Evolutionary conservation across 92 coral and sea anemone species (phyloP), one percentile per base, ranked within the genome.

Genomic region (Paragorgia papillata): DNA sequence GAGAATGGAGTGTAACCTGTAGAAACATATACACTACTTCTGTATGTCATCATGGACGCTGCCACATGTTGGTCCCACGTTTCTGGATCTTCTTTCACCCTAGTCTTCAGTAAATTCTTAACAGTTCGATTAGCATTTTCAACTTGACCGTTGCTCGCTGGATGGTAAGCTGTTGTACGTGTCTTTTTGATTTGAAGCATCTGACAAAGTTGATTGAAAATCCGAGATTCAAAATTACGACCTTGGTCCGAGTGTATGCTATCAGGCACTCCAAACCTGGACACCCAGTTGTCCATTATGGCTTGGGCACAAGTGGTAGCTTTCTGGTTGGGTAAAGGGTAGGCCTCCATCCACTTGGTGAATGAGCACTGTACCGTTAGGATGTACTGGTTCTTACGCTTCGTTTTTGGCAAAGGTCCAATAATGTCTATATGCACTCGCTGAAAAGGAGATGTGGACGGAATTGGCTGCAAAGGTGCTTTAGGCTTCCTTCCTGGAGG

Each of bases 261-360:
- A 25, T 84, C 69, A 15, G 83, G 85, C 1, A 60, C 79, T 2
- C 91, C 83, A 69, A 35, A 88, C 24, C 80, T 43, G 39, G 18
- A 35, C 3, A 83, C 62, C 90, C 87, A 87, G 58, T 87, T 30
- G 33, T 83, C 73, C 25, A 83, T 83, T 6, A 87, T 26, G 3
- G 73, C 79, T n/a, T 66, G 31, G 6, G 86, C 90, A 48, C 83
- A 75, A 2, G 82, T 86, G 2, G 80, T 57, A 19, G 90, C 90
- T 14, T 79, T 49, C 44, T 82, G 77, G 55, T 86, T 83, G 0
- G 87, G 77, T 7, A 86, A n/a, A 13, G 84, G 71, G n/a, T 35
- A 77, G 14, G 90, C 90, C 67, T 86, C 90, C n/a, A 56, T 49
- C 90, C 87, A 83, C 59, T 86, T 83, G 26, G 90, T 83, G 49